Evolutionary conservation across 2,797 vertebrate species (phyloP).

Genomic region (Aphelocoma californica): DNA sequence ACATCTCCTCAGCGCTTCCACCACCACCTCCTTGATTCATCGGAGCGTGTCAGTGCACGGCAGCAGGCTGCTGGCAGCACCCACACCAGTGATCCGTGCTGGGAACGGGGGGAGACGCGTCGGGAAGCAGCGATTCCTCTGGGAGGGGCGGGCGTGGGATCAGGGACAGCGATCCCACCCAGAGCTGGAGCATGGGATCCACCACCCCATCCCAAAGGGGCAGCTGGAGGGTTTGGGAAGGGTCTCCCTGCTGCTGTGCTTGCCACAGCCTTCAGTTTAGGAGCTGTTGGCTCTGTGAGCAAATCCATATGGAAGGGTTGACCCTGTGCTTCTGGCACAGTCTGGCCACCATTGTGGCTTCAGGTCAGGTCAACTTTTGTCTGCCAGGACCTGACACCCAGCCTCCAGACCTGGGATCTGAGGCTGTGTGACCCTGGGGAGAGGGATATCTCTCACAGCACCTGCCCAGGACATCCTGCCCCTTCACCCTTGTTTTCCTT

Average conservation of each 20-base stretch:
- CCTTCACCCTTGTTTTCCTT: not conserved
- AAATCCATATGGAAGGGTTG: not conserved
- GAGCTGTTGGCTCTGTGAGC: not conserved
- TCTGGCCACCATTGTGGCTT: rapidly evolving
- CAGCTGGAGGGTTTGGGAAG: not conserved
- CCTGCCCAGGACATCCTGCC: not conserved
- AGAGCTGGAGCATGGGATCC: not conserved
- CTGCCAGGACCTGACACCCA: not conserved
- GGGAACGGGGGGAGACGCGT: not conserved
- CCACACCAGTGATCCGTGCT: not conserved
- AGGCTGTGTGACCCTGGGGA: rapidly evolving
- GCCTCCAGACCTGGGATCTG: not conserved
- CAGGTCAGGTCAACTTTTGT: not conserved
- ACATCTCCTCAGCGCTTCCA: not conserved
- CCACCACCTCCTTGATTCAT: not conserved
- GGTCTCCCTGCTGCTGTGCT: not conserved
- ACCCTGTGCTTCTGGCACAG: not conserved
- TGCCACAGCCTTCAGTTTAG: not conserved
- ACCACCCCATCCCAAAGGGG: not conserved
- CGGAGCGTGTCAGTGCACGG: not conserved
- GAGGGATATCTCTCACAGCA: not conserved
- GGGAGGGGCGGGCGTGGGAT: rapidly evolving
- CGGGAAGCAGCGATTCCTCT: not conserved
- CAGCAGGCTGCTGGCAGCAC: not conserved
- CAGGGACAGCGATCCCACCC: rapidly evolving